phyloP scores from a whole-genome alignment of 2,113 vertebrate genomes.

The human (Homo sapiens) region GRCh38 chr12:32146501-32147000 shows the following conservation, averaged over 20 bases:
- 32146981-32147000: too few relatives aligned
- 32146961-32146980: too few relatives aligned
- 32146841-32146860: too few relatives aligned
- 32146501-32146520: neutral
- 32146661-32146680: neutral
- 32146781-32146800: too few relatives aligned
- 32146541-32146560: neutral
- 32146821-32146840: fast-evolving
- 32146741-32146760: neutral
- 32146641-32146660: neutral
- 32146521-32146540: neutral
- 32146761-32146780: too few relatives aligned
- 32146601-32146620: neutral
- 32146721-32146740: neutral
- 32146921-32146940: too few relatives aligned
- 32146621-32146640: neutral
- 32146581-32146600: neutral
- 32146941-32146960: too few relatives aligned
- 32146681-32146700: neutral
- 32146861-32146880: fast-evolving
- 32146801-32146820: fast-evolving
- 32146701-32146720: neutral
- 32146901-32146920: too few relatives aligned
- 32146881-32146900: too few relatives aligned
- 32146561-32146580: neutral